A percentile compares a stretch with the other conserved stretches of the same genome.
Evolutionary conservation across 2,888 invertebrate species (phyloP).

Genomic region (Hirtodrosophila cameraria): DNA sequence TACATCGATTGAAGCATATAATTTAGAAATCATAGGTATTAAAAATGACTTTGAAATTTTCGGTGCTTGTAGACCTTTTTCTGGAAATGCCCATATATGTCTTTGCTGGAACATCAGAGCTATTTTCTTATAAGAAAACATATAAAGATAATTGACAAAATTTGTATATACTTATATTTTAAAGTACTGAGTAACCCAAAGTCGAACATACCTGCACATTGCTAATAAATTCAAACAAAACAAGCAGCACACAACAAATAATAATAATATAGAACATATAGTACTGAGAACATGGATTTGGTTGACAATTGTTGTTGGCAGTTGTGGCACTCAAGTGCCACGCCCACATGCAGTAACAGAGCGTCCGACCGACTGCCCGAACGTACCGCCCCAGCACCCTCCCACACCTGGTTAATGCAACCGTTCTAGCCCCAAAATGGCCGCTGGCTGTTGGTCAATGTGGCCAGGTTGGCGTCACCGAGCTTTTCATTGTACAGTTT

Average conservation of each 20-base stretch:
- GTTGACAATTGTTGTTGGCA: slow-evolving; percentile 73
- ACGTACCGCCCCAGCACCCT: slow-evolving; percentile 1
- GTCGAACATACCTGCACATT: slow-evolving; percentile 2
- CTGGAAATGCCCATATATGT: too few species aligned
- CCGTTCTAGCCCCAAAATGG: slow-evolving; percentile 69
- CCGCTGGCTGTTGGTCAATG: slow-evolving; percentile 75
- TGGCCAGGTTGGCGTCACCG: slow-evolving; percentile 75
- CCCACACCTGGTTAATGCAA: slow-evolving; percentile 73
- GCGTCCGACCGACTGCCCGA: too few species aligned
- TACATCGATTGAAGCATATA: too few species aligned
- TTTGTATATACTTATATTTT: too few species aligned
- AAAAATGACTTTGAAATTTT: too few species aligned
- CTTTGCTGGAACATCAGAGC: too few species aligned
- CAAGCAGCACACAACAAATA: slow-evolving; percentile 25
- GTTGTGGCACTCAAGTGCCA: slow-evolving; percentile 60
- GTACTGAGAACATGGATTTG: slow-evolving; percentile 55
- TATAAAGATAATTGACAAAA: too few species aligned
- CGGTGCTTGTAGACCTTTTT: too few species aligned
- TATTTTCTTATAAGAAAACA: too few species aligned
- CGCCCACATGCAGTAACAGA: slow-evolving; percentile 30
- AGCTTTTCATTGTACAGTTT: slow-evolving; percentile 57
- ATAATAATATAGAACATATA: slow-evolving; percentile 19
- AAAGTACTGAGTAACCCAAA: slow-evolving; percentile 17
- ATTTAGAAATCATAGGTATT: too few species aligned
- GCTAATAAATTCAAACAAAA: slow-evolving; percentile 58